Conservation (phyloP, 2,113 vertebrate species). For the Alligator mississippiensis region DNA sequence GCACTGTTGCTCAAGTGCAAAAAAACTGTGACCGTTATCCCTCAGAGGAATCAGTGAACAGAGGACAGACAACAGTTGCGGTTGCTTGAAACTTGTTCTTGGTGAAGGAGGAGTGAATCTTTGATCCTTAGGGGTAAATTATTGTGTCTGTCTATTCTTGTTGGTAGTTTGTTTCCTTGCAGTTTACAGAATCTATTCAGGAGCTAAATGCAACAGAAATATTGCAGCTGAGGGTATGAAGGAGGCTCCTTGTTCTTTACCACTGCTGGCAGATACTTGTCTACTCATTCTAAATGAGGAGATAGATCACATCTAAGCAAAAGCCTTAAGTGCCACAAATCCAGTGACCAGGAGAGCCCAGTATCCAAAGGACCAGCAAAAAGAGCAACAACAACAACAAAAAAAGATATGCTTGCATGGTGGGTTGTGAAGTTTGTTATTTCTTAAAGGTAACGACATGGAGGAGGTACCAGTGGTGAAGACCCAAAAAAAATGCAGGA, state of each 20-base stretch:
- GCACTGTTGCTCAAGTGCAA: neutral
- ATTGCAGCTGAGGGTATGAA: neutral
- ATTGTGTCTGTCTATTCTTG: too few species aligned
- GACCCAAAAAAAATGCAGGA: neutral
- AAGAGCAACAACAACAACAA: too few species aligned
- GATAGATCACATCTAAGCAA: too few species aligned
- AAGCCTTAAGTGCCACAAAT: too few species aligned
- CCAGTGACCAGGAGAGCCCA: too few species aligned
- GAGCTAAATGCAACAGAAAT: neutral
- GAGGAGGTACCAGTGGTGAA: neutral
- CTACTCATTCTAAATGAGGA: too few species aligned
- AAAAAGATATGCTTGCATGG: too few species aligned
- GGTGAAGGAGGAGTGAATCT: too few species aligned
- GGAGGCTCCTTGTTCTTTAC: neutral
- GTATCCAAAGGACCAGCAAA: too few species aligned
- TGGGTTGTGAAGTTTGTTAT: neutral
- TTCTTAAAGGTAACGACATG: neutral
- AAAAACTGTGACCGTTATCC: neutral
- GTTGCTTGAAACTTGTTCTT: neutral
- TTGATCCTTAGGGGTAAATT: too few species aligned
- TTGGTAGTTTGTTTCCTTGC: neutral
- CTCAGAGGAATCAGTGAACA: slow-evolving; percentile 16
- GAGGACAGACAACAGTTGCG: slow-evolving; percentile 8
- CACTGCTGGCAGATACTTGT: neutral
- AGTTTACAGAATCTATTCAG: fast-evolving